Base-by-base conservation (phyloP, 2,797 vertebrate species). In the Sphaeramia orbicularis region DNA sequence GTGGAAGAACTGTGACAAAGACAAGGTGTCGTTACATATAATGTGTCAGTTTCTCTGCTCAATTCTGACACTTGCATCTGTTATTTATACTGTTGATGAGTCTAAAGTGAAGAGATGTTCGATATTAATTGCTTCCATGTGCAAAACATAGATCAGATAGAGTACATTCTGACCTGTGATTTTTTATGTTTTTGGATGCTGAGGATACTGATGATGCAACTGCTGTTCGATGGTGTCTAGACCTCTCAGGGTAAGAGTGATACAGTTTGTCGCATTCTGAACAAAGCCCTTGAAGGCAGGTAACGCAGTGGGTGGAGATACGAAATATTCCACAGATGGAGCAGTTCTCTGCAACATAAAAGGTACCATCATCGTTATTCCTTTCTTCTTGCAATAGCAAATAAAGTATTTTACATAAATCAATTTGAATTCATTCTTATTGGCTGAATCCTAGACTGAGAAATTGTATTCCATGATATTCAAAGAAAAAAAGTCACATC, bases 201-300 rank as follows among this genome's bases (percentile, higher is more conserved):
- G 83, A 65, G 1, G 66, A 72, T 1, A 73, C 55, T 11, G 75
- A 70, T 9, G 78, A 76, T 6, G 80, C 75, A 53, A 93, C 86
- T 0, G 86, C 67, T 10, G 84, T 79, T 37, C 93, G 86, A 24
- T 63, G 82, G 67, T 95, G 96, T 75, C 87, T 89, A 16, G 89
- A 86, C 19, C 95, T 91, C 30, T 92, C 94, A 0, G 95, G 95
- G 65, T 93, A 94, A n/a, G 91, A 93, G 70, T 97, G 96, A 85
- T 95, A 95, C 38, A 95, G 89, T 7, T 78, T 62, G 82, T 97
- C 96, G 56, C 96, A 97, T 35, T 95, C 90, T 12, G 78, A 81
- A 65, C 96, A 97, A 36, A 96, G 90, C 7, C 85, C 86, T 68
- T 96, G 95, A 32, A 93, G 91, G 67, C 96, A 97, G 27, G 90